Evolutionary conservation across 2,113 vertebrate species (phyloP), one percentile per base, ranked within the genome.

Genomic region (Macrotus californicus): DNA sequence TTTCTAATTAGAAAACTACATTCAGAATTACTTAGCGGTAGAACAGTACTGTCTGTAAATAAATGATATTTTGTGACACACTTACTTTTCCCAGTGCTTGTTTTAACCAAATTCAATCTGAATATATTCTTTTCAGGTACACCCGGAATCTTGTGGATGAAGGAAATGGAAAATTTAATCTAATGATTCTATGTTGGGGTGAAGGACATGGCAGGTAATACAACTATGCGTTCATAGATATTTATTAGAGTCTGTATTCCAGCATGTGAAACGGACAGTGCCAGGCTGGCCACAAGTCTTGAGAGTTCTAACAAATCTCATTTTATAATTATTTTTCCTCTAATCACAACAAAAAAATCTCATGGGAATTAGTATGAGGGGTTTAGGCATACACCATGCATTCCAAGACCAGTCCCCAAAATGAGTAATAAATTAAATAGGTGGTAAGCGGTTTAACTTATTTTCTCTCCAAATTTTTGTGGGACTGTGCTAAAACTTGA

Each of bases 111-210:
- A 70, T 59, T 93, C 13, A 95, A 93, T 97, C 66, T 94, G 95
- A 96, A 88, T 92, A 61, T 19, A 43, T 90, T 97, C 85, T 95
- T 82, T 52, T 77, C 97, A 99, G 99, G 94, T 99, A 99, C 96
- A 99, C 99, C 13, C 98, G 99, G 97, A 99, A 99, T 98, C 98
- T 99, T 95, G 99, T 99, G 76, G 99, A 99, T 97, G 98, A 97
- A 96, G 99, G 99, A 92, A 99, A 99, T 86, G 99, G 99, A 36
- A 99, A 99, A 96, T 99, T 99, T 97, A 99, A 99, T 91, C 98
- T 99, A 89, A 99, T 99, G 98, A 98, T 99, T 96, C 98, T 99
- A n/a, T 99, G 99, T 95, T 99, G 99, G 99, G 99, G 99, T 97
- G 99, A 99, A 99, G 99, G 99, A n/a, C 99, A 99, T 16, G 99